These are phyloP conservation scores for Eueides isabella DNA, from an alignment of 1,140 invertebrate species.

Conservation along the genomic window DNA sequence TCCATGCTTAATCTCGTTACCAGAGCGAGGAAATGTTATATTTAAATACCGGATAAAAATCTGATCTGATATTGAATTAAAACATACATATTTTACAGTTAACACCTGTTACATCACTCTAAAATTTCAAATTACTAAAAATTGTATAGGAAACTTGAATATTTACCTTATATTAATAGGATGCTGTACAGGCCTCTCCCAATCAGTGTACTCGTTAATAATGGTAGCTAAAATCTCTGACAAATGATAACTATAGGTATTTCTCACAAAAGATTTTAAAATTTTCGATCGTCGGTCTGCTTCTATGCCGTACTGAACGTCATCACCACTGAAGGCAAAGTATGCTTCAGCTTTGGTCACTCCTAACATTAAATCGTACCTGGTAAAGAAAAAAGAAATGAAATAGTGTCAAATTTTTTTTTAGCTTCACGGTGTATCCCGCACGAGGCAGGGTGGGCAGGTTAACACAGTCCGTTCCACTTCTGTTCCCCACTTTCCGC, in stretches of 20 bases:
- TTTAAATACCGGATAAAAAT: too few relatives aligned
- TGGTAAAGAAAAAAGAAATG: slow-evolving; percentile 55
- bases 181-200: slow-evolving; percentile 96
- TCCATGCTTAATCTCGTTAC: too few relatives aligned
- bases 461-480: too few relatives aligned
- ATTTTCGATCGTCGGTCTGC: slow-evolving; percentile 94
- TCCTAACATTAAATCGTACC: slow-evolving; percentile 96
- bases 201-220: slow-evolving; percentile 98
- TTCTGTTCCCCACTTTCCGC: too few relatives aligned
- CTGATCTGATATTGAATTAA: too few relatives aligned
- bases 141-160: neutral
- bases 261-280: slow-evolving; percentile 94
- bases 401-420: neutral
- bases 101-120: too few relatives aligned
- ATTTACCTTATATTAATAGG: slow-evolving; percentile 91
- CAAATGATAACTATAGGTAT: slow-evolving; percentile 94
- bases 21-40: too few relatives aligned
- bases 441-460: too few relatives aligned
- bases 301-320: slow-evolving; percentile 96
- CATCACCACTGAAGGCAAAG: slow-evolving; percentile 94
- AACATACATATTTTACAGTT: too few relatives aligned
- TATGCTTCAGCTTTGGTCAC: slow-evolving; percentile 94
- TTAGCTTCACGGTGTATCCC: too few relatives aligned
- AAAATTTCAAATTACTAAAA: neutral
- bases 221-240: slow-evolving; percentile 93